Evolutionary conservation across 53 echinoderm and acorn worm genomes (phyloP), one percentile per base, ranked within the genome.

Genomic region (Holothuria scabra): DNA sequence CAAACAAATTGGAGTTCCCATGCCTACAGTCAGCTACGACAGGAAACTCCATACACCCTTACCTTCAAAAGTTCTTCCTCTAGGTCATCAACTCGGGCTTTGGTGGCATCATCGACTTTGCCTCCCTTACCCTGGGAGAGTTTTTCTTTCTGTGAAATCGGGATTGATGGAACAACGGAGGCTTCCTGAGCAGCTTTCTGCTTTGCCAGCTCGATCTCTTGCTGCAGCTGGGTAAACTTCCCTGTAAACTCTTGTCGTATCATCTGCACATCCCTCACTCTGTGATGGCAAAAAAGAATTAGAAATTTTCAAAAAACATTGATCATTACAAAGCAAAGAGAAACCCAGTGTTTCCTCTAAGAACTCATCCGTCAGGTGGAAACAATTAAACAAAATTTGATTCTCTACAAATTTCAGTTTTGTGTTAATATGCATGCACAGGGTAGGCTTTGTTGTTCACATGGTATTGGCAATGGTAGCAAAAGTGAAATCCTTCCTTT

Each of bases 261-360:
- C 99, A 99, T 99, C 84, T 99, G 99, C 9, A 99, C 95, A 84
- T 99, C 99, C 63, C 99, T 88, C 35, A 93, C 89, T 71, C 99
- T 99, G 69, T 1, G 79, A 10, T 13, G 8, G 63, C 29, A 80
- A 37, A 28, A 11, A 60, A 22, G n/a, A 0, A 13, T n/a, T n/a
- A 83, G 13, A n/a, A 66, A 46, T 1, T 46, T 10, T 11, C 1
- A 67, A 21, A 20, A 10, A 23, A 78, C 56, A 10, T 55, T 5
- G 9, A 49, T 78, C 20, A 78, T 41, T 8, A 5, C 41, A 41
- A 0, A 10, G 41, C 0, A 41, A 2, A 41, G n/a, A n/a, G n/a
- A n/a, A n/a, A n/a, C n/a, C n/a, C n/a, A n/a, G n/a, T n/a, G n/a
- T n/a, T n/a, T n/a, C n/a, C n/a, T n/a, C n/a, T n/a, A n/a, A n/a